Evolutionary conservation across 2,797 vertebrate genomes (phyloP).

Genomic region (Hipposideros larvatus): DNA sequence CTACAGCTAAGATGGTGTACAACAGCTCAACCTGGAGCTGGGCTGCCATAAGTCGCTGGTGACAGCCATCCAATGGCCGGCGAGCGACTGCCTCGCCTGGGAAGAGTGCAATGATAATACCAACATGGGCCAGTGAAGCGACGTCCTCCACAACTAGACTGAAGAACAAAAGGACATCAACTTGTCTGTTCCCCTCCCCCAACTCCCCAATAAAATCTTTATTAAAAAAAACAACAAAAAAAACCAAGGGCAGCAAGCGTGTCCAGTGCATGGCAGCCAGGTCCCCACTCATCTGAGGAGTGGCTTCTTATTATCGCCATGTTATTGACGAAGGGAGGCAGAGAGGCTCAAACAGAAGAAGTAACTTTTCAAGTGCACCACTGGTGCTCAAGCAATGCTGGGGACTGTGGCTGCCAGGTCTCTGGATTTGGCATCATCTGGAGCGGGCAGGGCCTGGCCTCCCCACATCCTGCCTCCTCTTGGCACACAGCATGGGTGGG

Average conservation of each 20-base stretch:
- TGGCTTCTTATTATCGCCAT: background rate
- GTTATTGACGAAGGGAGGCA: background rate
- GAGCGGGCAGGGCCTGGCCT: background rate
- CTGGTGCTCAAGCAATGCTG: background rate
- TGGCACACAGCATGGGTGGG: accelerated
- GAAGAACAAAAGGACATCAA: no score
- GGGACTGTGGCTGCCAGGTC: background rate
- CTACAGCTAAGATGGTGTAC: no score
- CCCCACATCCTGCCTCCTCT: background rate
- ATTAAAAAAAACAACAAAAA: no score
- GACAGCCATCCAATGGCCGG: no score
- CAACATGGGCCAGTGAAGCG: no score
- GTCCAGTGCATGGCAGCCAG: background rate
- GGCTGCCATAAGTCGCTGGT: no score
- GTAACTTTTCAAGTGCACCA: background rate
- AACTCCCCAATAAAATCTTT: no score
- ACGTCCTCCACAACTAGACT: no score
- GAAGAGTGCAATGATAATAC: no score
- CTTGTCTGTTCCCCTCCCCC: no score
- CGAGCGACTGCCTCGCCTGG: no score
- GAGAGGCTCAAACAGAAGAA: background rate
- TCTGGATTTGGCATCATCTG: background rate
- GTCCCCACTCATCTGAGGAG: background rate
- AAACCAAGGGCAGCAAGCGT: background rate
- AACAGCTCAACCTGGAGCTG: no score